Percentiles rank a stretch among this genome's conserved stretches.
Evolutionary conservation across 1,140 invertebrate genomes (phyloP).

Genomic region (Drosophila elegans): DNA sequence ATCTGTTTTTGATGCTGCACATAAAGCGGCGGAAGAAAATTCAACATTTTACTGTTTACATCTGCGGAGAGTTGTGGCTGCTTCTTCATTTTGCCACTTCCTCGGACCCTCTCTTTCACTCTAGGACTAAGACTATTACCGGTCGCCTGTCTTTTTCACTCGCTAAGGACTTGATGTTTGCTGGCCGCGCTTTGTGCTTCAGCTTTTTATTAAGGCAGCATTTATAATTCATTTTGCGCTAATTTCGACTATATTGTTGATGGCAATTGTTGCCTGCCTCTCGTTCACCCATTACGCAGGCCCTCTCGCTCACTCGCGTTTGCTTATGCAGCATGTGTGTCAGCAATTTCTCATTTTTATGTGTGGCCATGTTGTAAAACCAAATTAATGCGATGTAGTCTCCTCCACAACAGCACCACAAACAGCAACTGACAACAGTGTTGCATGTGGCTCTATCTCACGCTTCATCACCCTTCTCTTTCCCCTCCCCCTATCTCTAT

Average conservation of each 20-base stretch:
- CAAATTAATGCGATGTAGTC: constrained; percentile 80
- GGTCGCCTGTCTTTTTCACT: constrained; percentile 3
- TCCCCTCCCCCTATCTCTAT: background rate
- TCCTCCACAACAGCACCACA: constrained; percentile 40
- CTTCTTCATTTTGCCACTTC: constrained; percentile 20
- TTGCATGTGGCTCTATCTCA: constrained; percentile 58
- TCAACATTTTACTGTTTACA: constrained; percentile 53
- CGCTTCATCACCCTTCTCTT: constrained; percentile 27
- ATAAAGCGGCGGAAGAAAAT: constrained; percentile 46
- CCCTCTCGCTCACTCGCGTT: constrained; percentile 10
- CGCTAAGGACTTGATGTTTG: background rate
- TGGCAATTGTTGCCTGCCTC: constrained; percentile 44
- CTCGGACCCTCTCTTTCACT: constrained; percentile 6
- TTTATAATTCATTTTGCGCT: constrained; percentile 84
- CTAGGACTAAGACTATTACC: background rate
- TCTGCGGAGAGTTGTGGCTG: constrained; percentile 30
- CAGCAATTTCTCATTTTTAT: constrained; percentile 82
- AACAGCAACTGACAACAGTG: constrained; percentile 47
- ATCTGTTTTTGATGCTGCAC: constrained; percentile 52
- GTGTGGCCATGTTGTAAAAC: constrained; percentile 79
- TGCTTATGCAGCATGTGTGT: constrained; percentile 66
- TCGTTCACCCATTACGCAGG: constrained; percentile 1
- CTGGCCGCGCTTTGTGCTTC: constrained; percentile 46
- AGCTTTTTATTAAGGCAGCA: constrained; percentile 65
- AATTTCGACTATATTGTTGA: constrained; percentile 77